Evolutionary conservation across 2,797 vertebrate species (phyloP), one percentile per base, ranked within the genome.

Genomic region (Naso thynnoides): DNA sequence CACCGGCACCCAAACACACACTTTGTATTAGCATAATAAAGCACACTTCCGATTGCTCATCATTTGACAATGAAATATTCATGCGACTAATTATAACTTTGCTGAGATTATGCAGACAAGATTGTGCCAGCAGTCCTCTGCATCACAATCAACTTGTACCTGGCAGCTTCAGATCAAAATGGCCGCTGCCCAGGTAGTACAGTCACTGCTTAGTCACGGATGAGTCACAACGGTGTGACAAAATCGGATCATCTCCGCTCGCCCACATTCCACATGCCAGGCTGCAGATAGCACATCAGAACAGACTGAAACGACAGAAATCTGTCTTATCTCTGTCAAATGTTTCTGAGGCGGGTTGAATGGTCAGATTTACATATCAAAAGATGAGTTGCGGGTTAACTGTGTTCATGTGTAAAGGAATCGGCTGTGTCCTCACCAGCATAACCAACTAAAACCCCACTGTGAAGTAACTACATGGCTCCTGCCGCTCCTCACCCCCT

Each of bases 221-320:
- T 93, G 91, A 94, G 90, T 93, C 92, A 93, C 41, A 59, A 69
- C 63, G 70, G 78, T 87, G 87, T 88, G 88, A 89, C 86, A 85
- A 86, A 89, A 90, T 83, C 81, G 71, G 78, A 87, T 83, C 73
- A 78, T 88, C 79, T 89, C 86, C 39, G 19, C 74, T 69, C 86
- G 56, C 93, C 90, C 84, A 90, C 93, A 39, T 64, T 75, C 86
- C 88, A 87, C 86, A 89, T 92, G 88, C 74, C 83, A 54, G 26
- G 84, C 73, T 62, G 66, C 66, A 82, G 79, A 85, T 18, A 59
- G 62, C 60, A 21, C 64, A 60, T 77, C 55, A 60, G 63, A 79
- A 44, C 42, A 52, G 55, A 41, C 27, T 42, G 57, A 73, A 56
- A 53, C 66, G 55, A 41, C 27, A 45, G 57, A 73, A 59, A 53